These are phyloP conservation scores for Stichopus horrens DNA, from an alignment of 53 echinoderm and acorn worm species.

Conservation along the genomic window DNA sequence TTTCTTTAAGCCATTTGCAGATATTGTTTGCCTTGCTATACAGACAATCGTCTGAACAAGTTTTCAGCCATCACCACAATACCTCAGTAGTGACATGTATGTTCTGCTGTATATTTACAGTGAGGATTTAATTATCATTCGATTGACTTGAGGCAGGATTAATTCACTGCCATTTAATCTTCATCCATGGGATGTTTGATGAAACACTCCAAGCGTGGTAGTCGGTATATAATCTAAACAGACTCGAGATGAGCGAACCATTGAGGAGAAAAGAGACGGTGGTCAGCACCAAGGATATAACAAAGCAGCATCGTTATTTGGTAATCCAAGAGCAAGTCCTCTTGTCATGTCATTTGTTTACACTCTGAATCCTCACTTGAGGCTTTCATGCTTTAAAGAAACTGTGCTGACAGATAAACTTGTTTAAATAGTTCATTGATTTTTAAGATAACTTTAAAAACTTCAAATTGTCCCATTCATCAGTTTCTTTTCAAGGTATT, in stretches of 20 bases:
- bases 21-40: too few species aligned
- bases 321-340: background rate
- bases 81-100: too few species aligned
- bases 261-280: conserved; percentile 30
- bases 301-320: conserved; percentile 18
- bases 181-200: background rate
- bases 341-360: background rate
- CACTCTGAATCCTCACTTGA: background rate
- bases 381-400: too few species aligned
- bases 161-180: background rate
- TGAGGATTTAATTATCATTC: background rate
- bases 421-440: too few species aligned
- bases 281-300: conserved; percentile 28
- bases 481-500: too few species aligned
- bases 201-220: background rate
- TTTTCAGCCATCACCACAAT: too few species aligned
- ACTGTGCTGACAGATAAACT: too few species aligned
- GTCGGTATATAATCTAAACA: background rate
- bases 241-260: conserved; percentile 11
- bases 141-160: background rate
- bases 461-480: too few species aligned
- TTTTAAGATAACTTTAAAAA: too few species aligned
- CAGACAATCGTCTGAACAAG: too few species aligned
- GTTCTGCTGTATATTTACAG: background rate
- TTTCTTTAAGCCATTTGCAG: too few species aligned